Conservation (phyloP, 2,797 vertebrate genomes). For the Sebastiscus albofasciatus region DNA sequence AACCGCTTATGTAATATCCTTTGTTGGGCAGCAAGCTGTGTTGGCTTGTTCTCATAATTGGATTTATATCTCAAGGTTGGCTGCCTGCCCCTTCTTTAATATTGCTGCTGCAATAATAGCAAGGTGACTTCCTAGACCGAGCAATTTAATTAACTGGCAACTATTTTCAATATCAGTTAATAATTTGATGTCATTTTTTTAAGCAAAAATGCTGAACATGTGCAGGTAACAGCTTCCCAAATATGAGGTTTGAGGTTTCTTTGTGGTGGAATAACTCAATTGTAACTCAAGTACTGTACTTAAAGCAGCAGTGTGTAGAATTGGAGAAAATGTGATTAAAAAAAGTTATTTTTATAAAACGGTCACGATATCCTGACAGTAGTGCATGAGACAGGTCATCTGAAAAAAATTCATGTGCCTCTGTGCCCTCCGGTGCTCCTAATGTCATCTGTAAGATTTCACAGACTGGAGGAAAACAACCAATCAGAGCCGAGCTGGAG, state of each 20-base stretch:
- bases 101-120: constrained; percentile 5
- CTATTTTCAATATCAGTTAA: background rate
- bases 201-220: background rate
- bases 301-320: too few relatives aligned
- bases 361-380: too few relatives aligned
- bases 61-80: constrained; percentile 55
- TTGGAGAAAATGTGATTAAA: too few relatives aligned
- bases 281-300: background rate
- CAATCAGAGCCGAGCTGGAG: too few relatives aligned
- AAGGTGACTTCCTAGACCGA: background rate
- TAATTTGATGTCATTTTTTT: background rate
- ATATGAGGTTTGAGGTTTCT: background rate
- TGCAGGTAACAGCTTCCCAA: background rate
- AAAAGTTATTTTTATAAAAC: too few relatives aligned
- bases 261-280: background rate
- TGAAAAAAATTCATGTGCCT: too few relatives aligned
- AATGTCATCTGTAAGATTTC: too few relatives aligned
- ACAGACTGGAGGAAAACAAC: too few relatives aligned
- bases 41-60: constrained; percentile 53
- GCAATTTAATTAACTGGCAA: background rate
- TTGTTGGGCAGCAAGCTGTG: constrained; percentile 24
- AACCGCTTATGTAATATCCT: constrained; percentile 27
- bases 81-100: constrained; percentile 3
- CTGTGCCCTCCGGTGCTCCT: too few relatives aligned
- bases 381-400: too few relatives aligned